Percentiles rank a stretch among this genome's conserved stretches.
Evolutionary conservation across 2,888 invertebrate genomes (phyloP).

Genomic region (Pseudolycoriella hygida): DNA sequence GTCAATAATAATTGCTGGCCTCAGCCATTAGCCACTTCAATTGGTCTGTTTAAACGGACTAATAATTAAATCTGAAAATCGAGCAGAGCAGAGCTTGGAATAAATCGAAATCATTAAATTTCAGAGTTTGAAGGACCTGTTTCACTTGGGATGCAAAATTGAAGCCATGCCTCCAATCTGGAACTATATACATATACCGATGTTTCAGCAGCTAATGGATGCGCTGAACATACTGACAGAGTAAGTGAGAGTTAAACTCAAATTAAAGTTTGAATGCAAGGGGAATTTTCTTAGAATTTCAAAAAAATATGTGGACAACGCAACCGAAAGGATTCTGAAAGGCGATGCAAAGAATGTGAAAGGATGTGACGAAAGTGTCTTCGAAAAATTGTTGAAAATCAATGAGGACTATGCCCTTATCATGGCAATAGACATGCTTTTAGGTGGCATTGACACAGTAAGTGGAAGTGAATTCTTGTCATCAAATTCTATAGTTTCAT

Average conservation of each 20-base stretch:
- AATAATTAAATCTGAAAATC: too few relatives aligned
- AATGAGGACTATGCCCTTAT: constrained; percentile 32
- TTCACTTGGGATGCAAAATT: constrained; percentile 12
- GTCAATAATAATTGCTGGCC: too few relatives aligned
- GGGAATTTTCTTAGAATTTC: background rate
- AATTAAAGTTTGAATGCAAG: background rate
- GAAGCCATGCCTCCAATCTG: constrained; percentile 23
- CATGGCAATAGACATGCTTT: constrained; percentile 38
- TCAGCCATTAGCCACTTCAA: too few relatives aligned
- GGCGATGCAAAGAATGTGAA: constrained; percentile 16
- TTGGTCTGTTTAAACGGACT: too few relatives aligned
- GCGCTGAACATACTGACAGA: constrained; percentile 26
- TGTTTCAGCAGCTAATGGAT: constrained; percentile 19
- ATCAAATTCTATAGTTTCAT: background rate
- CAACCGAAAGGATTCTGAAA: constrained; percentile 13
- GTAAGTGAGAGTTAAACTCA: constrained; percentile 14
- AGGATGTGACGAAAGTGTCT: constrained; percentile 31
- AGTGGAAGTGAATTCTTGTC: constrained; percentile 10
- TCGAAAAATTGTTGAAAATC: constrained; percentile 42
- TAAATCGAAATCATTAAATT: too few relatives aligned
- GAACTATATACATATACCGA: constrained; percentile 19
- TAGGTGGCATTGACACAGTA: constrained; percentile 43
- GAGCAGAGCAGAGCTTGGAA: too few relatives aligned
- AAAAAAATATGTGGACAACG: constrained; percentile 21
- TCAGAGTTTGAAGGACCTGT: constrained; percentile 7